These are phyloP conservation scores for Oriolus oriolus DNA, from an alignment of 2,113 vertebrate species.

Conservation along the genomic window DNA sequence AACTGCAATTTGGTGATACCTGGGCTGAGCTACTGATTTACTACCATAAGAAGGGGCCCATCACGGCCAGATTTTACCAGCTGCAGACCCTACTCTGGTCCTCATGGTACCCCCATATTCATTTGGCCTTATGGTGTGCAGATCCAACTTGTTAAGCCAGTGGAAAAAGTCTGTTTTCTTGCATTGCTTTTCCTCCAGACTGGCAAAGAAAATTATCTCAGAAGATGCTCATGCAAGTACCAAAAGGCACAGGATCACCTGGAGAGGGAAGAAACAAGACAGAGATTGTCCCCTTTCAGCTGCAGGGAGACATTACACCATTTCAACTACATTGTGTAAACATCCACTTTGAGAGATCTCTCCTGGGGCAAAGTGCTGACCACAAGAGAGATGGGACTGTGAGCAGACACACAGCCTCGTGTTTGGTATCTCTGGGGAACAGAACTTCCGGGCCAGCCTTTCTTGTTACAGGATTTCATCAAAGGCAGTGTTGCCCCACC, in stretches of 20 bases:
- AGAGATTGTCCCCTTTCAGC: neutral
- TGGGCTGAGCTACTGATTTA: neutral
- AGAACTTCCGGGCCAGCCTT: neutral
- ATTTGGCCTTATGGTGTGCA: neutral
- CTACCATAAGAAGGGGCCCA: neutral
- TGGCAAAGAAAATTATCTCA: neutral
- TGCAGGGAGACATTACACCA: neutral
- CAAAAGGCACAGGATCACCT: neutral
- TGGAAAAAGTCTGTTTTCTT: neutral
- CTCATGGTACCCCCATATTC: neutral
- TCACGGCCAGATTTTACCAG: neutral
- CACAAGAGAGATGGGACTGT: neutral
- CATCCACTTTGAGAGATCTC: neutral
- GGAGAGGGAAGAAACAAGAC: neutral
- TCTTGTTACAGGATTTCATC: neutral
- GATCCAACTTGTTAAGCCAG: neutral
- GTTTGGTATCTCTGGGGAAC: neutral
- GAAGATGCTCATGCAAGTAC: neutral
- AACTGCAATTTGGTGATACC: neutral
- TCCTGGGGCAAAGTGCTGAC: neutral
- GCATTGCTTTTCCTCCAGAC: neutral
- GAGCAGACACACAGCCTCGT: neutral
- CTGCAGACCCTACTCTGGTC: neutral
- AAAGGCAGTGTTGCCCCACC: neutral
- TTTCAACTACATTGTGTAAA: neutral